Evolutionary conservation across 2,888 invertebrate species (phyloP).

Genomic region (Eupithecia vulgata): DNA sequence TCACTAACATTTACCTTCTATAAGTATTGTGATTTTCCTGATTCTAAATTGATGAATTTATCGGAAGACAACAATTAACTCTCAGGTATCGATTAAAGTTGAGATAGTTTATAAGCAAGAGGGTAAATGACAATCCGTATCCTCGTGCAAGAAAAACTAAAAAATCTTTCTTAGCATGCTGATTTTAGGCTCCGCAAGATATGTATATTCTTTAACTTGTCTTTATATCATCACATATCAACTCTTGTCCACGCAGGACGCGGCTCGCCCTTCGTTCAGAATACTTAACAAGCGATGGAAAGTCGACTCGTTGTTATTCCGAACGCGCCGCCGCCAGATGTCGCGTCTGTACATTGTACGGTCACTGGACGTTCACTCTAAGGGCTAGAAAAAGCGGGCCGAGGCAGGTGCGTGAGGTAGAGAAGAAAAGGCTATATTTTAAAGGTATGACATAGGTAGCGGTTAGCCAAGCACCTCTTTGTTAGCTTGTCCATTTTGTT

Average conservation of each 20-base stretch:
- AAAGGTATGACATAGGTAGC: neutral
- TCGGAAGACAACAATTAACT: no score
- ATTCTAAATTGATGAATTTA: no score
- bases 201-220: neutral
- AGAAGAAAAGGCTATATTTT: neutral
- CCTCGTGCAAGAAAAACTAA: neutral
- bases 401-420: slow-evolving; percentile 9
- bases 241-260: slow-evolving; percentile 16
- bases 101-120: neutral
- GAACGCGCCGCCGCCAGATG: slow-evolving; percentile 62
- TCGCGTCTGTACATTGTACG: slow-evolving; percentile 38
- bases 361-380: slow-evolving; percentile 11
- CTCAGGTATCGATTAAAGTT: neutral
- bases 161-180: neutral
- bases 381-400: slow-evolving; percentile 1
- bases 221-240: neutral
- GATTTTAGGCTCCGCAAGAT: neutral
- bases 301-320: slow-evolving; percentile 71
- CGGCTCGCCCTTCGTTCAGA: slow-evolving; percentile 48
- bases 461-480: neutral
- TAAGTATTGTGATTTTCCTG: no score
- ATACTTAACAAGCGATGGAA: slow-evolving; percentile 69
- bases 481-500: neutral
- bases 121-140: neutral
- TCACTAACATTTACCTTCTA: no score